Evolutionary conservation across 2,888 invertebrate species (phyloP).

Genomic region (Scaptomyza caliginosa): DNA sequence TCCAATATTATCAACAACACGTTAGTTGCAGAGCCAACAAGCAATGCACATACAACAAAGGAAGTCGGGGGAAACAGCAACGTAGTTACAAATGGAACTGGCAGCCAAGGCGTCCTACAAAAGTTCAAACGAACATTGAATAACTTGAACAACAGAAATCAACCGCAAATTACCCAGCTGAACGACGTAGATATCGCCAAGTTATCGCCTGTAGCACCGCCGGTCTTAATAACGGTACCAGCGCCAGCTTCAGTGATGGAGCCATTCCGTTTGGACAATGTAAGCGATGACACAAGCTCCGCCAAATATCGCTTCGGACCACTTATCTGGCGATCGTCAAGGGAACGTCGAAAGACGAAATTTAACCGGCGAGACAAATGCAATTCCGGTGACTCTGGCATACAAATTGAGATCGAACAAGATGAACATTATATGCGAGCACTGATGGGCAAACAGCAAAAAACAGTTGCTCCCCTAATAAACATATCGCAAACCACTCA

Average conservation of each 20-base stretch:
- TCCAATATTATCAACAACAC: conserved; percentile 9
- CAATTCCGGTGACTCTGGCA: conserved; percentile 90
- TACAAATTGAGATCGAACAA: conserved; percentile 87
- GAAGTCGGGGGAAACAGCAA: conserved; percentile 14
- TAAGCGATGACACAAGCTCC: conserved; percentile 49
- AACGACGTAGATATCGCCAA: conserved; percentile 30
- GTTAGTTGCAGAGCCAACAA: conserved; percentile 1
- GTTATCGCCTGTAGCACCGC: conserved; percentile 38
- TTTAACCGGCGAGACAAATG: conserved; percentile 89
- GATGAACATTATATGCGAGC: conserved; percentile 79
- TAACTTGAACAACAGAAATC: conserved; percentile 80
- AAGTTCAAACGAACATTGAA: conserved; percentile 90
- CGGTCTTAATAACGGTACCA: conserved; percentile 46
- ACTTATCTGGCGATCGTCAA: conserved; percentile 89
- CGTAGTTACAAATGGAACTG: conserved; percentile 8
- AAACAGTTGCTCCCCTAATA: not conserved
- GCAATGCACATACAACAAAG: not conserved
- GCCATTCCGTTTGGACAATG: not conserved
- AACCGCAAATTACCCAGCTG: conserved; percentile 58
- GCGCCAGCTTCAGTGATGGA: conserved; percentile 11
- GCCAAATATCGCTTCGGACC: conserved; percentile 87
- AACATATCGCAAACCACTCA: not conserved
- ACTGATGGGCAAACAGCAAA: conserved; percentile 4
- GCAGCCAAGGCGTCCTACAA: conserved; percentile 86
- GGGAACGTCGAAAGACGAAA: conserved; percentile 89